Evolutionary conservation across 2,113 vertebrate genomes (phyloP), one percentile per base, ranked within the genome.

Genomic region (Tamias sibiricus): DNA sequence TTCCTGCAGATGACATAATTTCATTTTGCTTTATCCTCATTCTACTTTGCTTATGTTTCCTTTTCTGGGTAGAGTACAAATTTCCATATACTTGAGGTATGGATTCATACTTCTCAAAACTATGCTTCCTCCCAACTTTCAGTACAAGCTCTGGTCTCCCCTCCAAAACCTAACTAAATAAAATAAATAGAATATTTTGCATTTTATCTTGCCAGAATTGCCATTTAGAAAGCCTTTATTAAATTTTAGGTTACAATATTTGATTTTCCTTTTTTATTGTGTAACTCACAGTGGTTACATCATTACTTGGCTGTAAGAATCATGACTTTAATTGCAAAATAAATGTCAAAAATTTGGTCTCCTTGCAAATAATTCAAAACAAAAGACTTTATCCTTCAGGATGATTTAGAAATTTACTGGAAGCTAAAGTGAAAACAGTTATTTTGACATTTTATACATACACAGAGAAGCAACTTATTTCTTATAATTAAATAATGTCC

Each of bases 321-420:
- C 7, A 7, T 88, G 24, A 96, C 91, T 95, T 95, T 96, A 97
- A 98, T 95, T 95, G 77, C 30, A 85, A 35, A 81, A 77, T 93
- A 57, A 95, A 88, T 93, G 35, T 81, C 80, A 87, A 59, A 81
- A 95, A 76, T 66, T 64, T 92, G 88, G 68, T 91, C 42, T 95
- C n/a, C 49, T 94, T 92, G 37, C 9, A 90, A 57, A 89, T 83
- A 79, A 95, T 69, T 76, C 30, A 85, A 88, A 92, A 52, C 74
- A 96, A 87, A 95, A 69, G 49, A 86, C 24, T 44, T 47, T 69
- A 62, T 66, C 16, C 59, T 40, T 26, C 28, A 75, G 77, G 26
- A 93, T 80, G 42, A 95, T 57, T 85, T 95, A 75, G 52, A 96
- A 95, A 92, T 87, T 94, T 54, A 82, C 32, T 95, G 57, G 52